Conservation (phyloP, 2,888 invertebrate genomes). For the Apodemia mormo region DNA sequence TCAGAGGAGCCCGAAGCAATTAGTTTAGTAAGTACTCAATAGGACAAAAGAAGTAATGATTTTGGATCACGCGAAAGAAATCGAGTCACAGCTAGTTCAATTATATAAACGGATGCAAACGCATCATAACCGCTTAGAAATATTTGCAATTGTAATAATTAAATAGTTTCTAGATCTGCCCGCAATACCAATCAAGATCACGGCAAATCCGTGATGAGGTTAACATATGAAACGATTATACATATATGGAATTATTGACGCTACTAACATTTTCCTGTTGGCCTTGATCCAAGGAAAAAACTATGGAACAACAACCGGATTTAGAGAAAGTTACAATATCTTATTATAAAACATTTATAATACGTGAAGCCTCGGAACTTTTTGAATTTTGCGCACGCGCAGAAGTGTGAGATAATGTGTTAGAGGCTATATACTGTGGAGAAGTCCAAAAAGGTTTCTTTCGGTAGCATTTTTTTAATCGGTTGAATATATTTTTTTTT, state of each 20-base stretch:
- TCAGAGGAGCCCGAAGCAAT: no score
- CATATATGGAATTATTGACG: slow-evolving; percentile 10
- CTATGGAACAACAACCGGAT: slow-evolving; percentile 18
- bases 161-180: background rate
- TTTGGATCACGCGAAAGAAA: no score
- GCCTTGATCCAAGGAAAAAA: slow-evolving; percentile 29
- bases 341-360: background rate
- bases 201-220: slow-evolving; percentile 2
- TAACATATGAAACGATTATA: background rate
- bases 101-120: background rate
- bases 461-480: no score
- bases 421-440: no score
- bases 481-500: no score
- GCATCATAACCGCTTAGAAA: background rate
- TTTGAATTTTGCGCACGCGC: background rate
- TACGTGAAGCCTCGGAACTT: background rate
- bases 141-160: background rate
- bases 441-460: no score
- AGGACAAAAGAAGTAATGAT: no score
- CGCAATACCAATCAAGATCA: background rate
- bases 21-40: no score
- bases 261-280: slow-evolving; percentile 29
- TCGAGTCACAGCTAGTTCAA: background rate
- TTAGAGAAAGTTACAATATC: slow-evolving; percentile 22
- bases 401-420: background rate